A percentile compares a stretch with the other conserved stretches of the same genome.
Conservation (phyloP, 2,797 vertebrate species). For the Brachyrhaphis roseni region DNA sequence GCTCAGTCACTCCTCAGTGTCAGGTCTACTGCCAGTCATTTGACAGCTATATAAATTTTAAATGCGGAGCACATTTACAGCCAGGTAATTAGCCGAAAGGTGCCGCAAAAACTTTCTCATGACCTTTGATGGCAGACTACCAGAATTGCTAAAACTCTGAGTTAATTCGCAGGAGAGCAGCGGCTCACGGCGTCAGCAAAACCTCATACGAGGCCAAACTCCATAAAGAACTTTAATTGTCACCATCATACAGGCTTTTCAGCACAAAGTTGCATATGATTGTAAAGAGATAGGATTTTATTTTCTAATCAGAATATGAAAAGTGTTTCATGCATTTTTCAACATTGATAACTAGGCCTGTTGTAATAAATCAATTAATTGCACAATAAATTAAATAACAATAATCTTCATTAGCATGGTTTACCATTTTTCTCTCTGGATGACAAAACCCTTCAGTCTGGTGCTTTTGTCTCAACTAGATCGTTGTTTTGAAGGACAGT, state of each 20-base stretch:
- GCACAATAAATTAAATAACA: too few relatives aligned
- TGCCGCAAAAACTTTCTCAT: slow-evolving; percentile 18
- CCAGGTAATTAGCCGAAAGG: slow-evolving; percentile 50
- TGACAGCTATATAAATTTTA: slow-evolving; percentile 59
- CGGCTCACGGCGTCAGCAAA: not conserved
- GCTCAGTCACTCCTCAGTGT: slow-evolving; percentile 19
- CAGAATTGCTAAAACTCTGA: slow-evolving; percentile 20
- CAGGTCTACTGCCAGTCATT: slow-evolving; percentile 18
- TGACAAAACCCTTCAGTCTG: too few relatives aligned
- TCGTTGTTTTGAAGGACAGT: too few relatives aligned
- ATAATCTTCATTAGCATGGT: too few relatives aligned
- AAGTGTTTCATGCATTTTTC: not conserved
- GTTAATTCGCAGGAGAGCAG: slow-evolving; percentile 7
- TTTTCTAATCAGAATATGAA: not conserved
- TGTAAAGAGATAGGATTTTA: not conserved
- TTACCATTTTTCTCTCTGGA: too few relatives aligned
- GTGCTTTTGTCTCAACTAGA: too few relatives aligned
- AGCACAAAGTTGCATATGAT: not conserved
- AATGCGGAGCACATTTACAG: slow-evolving; percentile 36
- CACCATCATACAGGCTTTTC: not conserved
- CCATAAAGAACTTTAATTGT: too few relatives aligned
- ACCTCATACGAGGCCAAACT: not conserved
- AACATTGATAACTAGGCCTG: not conserved
- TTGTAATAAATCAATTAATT: too few relatives aligned
- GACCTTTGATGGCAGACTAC: slow-evolving; percentile 30